These are phyloP conservation scores for Octopus bimaculoides DNA, from an alignment of 1,140 invertebrate genomes.

Conservation along the genomic window DNA sequence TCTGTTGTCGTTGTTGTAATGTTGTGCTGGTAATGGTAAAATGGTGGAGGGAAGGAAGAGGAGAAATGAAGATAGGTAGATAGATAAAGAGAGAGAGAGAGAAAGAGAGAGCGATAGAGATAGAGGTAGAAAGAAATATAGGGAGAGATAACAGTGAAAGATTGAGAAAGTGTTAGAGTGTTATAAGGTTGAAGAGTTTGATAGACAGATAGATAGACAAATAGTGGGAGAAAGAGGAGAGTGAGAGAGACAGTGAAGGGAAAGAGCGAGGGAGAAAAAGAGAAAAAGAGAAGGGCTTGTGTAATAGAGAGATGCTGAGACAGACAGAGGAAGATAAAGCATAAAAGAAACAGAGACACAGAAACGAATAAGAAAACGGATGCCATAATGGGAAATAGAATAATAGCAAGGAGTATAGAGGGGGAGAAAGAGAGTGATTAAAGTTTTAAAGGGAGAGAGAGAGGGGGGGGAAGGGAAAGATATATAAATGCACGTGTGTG, in stretches of 20 bases:
- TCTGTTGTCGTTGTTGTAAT: background rate
- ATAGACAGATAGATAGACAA: background rate
- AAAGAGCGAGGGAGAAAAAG: background rate
- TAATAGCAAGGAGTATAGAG: too few species aligned
- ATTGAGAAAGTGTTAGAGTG: too few species aligned
- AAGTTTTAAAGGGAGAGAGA: background rate
- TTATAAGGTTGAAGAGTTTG: too few species aligned
- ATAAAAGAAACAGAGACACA: too few species aligned
- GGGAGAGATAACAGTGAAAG: too few species aligned
- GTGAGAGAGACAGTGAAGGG: background rate
- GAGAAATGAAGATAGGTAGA: background rate
- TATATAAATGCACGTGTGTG: background rate
- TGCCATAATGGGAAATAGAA: too few species aligned
- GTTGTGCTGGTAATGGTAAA: background rate
- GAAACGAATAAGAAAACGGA: too few species aligned
- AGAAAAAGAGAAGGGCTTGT: too few species aligned
- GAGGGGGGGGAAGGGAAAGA: background rate
- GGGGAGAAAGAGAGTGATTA: too few species aligned
- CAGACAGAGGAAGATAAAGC: too few species aligned
- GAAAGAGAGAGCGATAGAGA: background rate
- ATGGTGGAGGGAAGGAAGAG: background rate
- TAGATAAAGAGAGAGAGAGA: background rate
- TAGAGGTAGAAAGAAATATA: background rate
- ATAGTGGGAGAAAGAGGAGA: too few species aligned
- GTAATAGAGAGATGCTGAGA: too few species aligned